These are phyloP conservation scores for Eonycteris spelaea DNA, from an alignment of 2,113 vertebrate species.

Conservation along the genomic window DNA sequence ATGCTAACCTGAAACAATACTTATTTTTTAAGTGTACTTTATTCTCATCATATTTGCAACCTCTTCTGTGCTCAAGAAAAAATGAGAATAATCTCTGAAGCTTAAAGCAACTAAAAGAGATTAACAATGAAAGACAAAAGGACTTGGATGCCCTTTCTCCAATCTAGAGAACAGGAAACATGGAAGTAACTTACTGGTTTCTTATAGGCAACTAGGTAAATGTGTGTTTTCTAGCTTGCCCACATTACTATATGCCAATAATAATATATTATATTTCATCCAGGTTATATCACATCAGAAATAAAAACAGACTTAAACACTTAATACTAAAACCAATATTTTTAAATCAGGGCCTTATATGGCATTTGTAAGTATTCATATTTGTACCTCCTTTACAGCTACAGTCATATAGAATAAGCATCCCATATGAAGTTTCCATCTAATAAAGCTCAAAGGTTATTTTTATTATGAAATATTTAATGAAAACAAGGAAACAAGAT, in stretches of 20 bases:
- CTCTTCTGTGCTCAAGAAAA: slow-evolving; percentile 1
- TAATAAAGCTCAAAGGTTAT: neutral
- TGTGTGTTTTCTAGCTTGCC: neutral
- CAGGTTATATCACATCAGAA: neutral
- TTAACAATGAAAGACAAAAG: neutral
- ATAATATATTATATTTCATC: neutral
- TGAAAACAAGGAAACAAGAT: neutral
- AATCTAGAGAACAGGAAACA: neutral
- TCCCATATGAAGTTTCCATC: neutral
- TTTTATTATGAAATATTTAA: slow-evolving; percentile 4
- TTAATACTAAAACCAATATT: neutral
- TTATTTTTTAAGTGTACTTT: neutral
- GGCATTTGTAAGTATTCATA: neutral
- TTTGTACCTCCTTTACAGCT: neutral
- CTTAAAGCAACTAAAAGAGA: neutral
- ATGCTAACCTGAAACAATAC: neutral
- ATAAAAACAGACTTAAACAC: neutral
- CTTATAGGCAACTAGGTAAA: neutral
- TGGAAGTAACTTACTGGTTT: neutral
- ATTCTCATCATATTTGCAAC: neutral
- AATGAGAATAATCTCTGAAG: neutral
- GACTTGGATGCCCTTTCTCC: neutral
- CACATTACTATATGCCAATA: neutral
- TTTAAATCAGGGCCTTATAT: neutral
- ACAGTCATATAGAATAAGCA: neutral